Conservation (phyloP, 1,140 invertebrate genomes). For the Macrotrachela quadricornifera region DNA sequence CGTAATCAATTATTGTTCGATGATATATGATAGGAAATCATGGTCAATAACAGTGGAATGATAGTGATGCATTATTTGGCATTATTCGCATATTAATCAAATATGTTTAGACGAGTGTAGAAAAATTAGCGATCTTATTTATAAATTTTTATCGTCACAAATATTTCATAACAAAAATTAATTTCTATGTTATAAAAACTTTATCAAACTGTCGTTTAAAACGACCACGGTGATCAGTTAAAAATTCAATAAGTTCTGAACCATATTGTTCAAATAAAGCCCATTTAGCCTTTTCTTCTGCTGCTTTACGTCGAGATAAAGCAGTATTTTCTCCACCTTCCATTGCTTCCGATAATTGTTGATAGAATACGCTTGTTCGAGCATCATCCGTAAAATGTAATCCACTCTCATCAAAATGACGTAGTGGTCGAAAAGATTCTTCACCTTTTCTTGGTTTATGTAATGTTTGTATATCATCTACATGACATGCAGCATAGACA, state of each 20-base stretch:
- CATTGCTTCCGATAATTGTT: background rate
- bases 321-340: background rate
- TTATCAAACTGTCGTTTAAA: conserved; percentile 6
- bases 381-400: background rate
- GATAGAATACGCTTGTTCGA: background rate
- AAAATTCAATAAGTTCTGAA: background rate
- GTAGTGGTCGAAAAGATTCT: background rate
- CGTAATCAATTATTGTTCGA: no score
- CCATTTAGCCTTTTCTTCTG: background rate
- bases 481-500: conserved; percentile 20
- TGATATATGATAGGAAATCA: no score
- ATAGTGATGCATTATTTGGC: no score
- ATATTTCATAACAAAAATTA: background rate
- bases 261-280: background rate
- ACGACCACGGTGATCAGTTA: conserved; percentile 1
- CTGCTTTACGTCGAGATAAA: background rate
- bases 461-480: conserved; percentile 11
- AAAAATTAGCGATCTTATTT: no score
- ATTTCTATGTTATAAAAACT: conserved; percentile 4
- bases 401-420: background rate
- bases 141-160: no score
- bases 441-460: background rate
- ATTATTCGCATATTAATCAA: no score
- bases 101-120: no score
- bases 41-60: no score